phyloP scores from a whole-genome alignment of 2,797 vertebrate species.

The Ceryle rudis region DNA sequence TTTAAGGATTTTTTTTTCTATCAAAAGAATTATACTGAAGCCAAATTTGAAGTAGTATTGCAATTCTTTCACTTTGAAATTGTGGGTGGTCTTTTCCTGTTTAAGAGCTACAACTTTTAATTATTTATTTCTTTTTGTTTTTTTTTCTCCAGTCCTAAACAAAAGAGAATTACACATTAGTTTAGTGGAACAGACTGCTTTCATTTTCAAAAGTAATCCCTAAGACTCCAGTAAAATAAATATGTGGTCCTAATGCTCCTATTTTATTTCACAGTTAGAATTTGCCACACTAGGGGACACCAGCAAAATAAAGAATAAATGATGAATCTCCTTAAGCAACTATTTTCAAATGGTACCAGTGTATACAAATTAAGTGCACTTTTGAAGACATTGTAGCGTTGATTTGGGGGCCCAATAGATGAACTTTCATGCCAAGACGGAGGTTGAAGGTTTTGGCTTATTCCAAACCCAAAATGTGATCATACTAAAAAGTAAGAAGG shows the following conservation, averaged over 20 bases:
- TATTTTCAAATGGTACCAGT: conserved; percentile 61
- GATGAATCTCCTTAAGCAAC: conserved; percentile 49
- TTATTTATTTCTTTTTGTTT: not conserved
- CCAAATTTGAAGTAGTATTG: not conserved
- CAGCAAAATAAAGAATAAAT: not conserved
- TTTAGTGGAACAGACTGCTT: not conserved
- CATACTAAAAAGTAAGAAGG: conserved; percentile 35
- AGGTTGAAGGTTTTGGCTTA: conserved; percentile 40
- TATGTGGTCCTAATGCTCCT: conserved; percentile 23
- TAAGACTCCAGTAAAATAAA: not conserved
- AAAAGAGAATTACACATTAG: not conserved
- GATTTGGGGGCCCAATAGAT: conserved; percentile 53
- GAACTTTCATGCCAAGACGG: conserved; percentile 70
- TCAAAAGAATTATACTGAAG: not conserved
- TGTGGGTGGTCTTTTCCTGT: conserved; percentile 31
- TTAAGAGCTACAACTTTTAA: not conserved
- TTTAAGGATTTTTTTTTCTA: not conserved
- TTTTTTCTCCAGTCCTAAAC: not conserved
- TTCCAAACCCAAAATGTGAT: conserved; percentile 56
- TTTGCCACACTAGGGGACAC: conserved; percentile 14
- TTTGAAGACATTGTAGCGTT: conserved; percentile 68
- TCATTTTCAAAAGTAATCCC: conserved; percentile 14
- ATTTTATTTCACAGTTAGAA: conserved; percentile 36
- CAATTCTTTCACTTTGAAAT: not conserved
- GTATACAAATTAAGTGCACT: conserved; percentile 78